Evolutionary conservation across 2,113 vertebrate genomes (phyloP), one percentile per base, ranked within the genome.

Genomic region (Trinectes maculatus): DNA sequence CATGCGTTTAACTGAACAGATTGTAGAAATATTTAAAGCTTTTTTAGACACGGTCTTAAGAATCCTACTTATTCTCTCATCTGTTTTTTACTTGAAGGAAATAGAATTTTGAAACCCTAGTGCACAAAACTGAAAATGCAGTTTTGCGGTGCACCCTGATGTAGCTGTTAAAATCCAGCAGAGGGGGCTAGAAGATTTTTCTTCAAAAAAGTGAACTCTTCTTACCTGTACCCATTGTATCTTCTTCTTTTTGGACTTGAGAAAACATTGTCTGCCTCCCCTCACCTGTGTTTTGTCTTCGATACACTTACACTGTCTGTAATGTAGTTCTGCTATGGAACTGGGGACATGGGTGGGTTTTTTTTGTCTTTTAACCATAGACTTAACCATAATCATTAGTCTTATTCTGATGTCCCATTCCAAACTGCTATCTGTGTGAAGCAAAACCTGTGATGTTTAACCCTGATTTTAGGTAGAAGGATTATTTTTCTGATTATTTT

Each of bases 111-210:
- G 31, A 56, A 61, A 55, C 7, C 3, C 5, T 1, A 22, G 3
- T 16, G 6, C 5, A 0, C 3, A 24, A 22, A 53, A 51, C 3
- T 16, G 18, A 18, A 42, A 47, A 25, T 36, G 11, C 1, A 21
- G 7, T 43, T 80, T 54, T 1, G 5, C 19, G 6, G 6, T n/a
- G n/a, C n/a, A n/a, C n/a, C n/a, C n/a, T n/a, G n/a, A n/a, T n/a
- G n/a, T 26, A 15, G 36, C 36, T 49, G 9, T 52, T 49, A 1
- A 11, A 34, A 22, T 55, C 87, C 89, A 88, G 74, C 61, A 88
- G 89, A 80, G 83, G 89, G 87, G 10, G 87, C 78, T 74, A 69
- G 19, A 84, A 72, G 68, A 83, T 76, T 72, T 85, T 42, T 28
- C 36, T 58, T 31, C 18, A 49, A 60, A 4, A 3, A 19, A 25